A percentile compares a stretch with the other conserved stretches of the same genome.
These are phyloP conservation scores for Zingel zingel DNA, from an alignment of 2,113 vertebrate genomes.

Conservation along the genomic window DNA sequence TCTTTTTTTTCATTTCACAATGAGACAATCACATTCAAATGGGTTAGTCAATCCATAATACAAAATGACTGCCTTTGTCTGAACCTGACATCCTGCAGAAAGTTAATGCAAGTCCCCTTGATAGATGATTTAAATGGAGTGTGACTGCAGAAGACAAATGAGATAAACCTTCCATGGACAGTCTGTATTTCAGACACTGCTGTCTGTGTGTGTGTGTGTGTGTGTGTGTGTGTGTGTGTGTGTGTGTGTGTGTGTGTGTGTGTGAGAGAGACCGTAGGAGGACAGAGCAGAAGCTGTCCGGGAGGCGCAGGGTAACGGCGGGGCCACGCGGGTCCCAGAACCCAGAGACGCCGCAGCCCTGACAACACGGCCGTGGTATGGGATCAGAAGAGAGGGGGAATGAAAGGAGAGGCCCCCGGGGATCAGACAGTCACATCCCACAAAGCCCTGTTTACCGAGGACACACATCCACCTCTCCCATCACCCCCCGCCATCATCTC, in stretches of 20 bases:
- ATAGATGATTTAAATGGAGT: constrained; percentile 45
- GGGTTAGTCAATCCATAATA: constrained; percentile 25
- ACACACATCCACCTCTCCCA: constrained; percentile 70
- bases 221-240: too few species aligned
- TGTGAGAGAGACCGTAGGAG: neutral
- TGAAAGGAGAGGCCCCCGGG: constrained; percentile 74
- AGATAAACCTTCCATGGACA: constrained; percentile 40
- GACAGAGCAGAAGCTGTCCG: constrained; percentile 20
- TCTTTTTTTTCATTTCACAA: constrained; percentile 45
- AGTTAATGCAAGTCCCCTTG: constrained; percentile 33
- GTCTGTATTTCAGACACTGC: constrained; percentile 26
- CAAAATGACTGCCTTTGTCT: constrained; percentile 37
- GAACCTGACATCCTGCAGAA: constrained; percentile 39
- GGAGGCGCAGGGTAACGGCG: constrained; percentile 54
- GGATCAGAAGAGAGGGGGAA: constrained; percentile 60
- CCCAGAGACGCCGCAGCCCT: constrained; percentile 38
- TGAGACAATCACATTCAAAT: constrained; percentile 37
- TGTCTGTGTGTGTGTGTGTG: neutral
- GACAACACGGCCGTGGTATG: constrained; percentile 53
- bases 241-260: neutral
- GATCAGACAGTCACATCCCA: constrained; percentile 84
- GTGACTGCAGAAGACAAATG: constrained; percentile 35
- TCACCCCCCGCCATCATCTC: constrained; percentile 45
- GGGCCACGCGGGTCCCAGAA: constrained; percentile 66
- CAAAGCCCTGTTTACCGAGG: constrained; percentile 85